Base-by-base conservation (phyloP, 1,140 invertebrate genomes). In the Macrosteles quadrilineatus region DNA sequence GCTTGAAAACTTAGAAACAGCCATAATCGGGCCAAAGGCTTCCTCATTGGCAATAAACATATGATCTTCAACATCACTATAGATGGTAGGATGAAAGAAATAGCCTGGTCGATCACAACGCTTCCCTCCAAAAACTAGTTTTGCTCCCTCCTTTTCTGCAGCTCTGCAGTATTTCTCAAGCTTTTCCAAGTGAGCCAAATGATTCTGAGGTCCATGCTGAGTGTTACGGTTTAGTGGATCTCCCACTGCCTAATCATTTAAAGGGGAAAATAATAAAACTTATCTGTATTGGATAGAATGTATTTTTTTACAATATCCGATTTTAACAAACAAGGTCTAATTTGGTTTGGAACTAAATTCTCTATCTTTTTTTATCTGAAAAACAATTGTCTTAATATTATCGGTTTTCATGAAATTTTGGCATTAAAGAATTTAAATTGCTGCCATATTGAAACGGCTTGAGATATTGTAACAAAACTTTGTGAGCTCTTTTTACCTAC, bases 1-100 rank as follows among this genome's bases (percentile, higher is more conserved):
- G 82, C 90, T 87, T 71, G 84, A 87, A 78, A 98, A 98, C 77
- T 90, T 93, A 25, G 94, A 96, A 66, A 98, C 90, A 32, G 96
- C 90, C 95, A 98, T 98, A 27, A 98, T 91, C 0, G 97, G 97
- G 3, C 97, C 97, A 77, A 98, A 98, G 0, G 94, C 95, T 81
- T 98, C 97, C 77, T 98, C 96, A 75, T 89, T 90, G 0, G 96
- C 96, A 70, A 98, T 89, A 75, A 83, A 94, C 92, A 96, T 98
- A 69, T 96, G 80, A 79, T 99, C 97, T 66, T 89, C 83, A 0
- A 98, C 96, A 76, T 95, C 83, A 0, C 90, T 94, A 77, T 98
- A 96, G 1, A 98, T 87, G 0, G 96, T 95, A 0, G 96, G 97
- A 73, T 91, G 85, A 76, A 98, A 91, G 83, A 95, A 98, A 76